phyloP scores from a whole-genome alignment of 2,113 vertebrate species.

The Synchiropus splendidus region DNA sequence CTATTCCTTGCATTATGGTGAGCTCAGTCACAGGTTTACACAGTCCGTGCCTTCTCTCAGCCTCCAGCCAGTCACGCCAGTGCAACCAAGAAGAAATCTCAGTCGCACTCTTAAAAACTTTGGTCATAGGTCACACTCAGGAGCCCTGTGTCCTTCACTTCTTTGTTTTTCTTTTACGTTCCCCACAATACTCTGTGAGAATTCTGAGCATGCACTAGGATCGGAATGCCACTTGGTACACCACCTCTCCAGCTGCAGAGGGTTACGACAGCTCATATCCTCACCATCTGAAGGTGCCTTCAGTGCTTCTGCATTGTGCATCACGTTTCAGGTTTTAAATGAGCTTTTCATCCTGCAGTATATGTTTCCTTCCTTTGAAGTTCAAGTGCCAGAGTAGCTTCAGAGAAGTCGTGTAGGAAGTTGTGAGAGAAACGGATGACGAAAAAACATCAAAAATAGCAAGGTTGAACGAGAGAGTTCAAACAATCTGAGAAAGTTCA shows the following conservation, averaged over 20 bases:
- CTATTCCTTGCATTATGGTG: too few relatives aligned
- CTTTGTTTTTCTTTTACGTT: background rate
- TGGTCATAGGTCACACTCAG: too few relatives aligned
- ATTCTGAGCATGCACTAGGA: background rate
- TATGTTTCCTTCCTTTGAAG: slow-evolving; percentile 12
- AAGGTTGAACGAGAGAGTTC: background rate
- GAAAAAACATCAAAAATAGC: background rate
- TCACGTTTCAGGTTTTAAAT: slow-evolving; percentile 7
- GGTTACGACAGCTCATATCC: slow-evolving; percentile 36
- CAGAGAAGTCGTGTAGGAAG: background rate
- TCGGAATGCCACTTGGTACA: background rate
- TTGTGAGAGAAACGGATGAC: background rate
- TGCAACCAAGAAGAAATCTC: too few relatives aligned
- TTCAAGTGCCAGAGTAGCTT: slow-evolving; percentile 1
- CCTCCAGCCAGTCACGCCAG: too few relatives aligned
- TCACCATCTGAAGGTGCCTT: slow-evolving; percentile 19
- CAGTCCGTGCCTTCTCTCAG: too few relatives aligned
- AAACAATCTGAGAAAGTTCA: slow-evolving; percentile 22
- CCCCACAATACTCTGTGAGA: background rate
- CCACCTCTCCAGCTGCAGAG: slow-evolving; percentile 16
- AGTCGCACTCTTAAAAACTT: too few relatives aligned
- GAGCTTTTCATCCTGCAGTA: slow-evolving; percentile 7
- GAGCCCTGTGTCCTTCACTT: background rate
- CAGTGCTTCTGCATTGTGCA: slow-evolving; percentile 5
- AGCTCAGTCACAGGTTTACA: too few relatives aligned